Evolutionary conservation across 2,113 vertebrate genomes (phyloP), one percentile per base, ranked within the genome.

Genomic region (Corydoras maculifer): DNA sequence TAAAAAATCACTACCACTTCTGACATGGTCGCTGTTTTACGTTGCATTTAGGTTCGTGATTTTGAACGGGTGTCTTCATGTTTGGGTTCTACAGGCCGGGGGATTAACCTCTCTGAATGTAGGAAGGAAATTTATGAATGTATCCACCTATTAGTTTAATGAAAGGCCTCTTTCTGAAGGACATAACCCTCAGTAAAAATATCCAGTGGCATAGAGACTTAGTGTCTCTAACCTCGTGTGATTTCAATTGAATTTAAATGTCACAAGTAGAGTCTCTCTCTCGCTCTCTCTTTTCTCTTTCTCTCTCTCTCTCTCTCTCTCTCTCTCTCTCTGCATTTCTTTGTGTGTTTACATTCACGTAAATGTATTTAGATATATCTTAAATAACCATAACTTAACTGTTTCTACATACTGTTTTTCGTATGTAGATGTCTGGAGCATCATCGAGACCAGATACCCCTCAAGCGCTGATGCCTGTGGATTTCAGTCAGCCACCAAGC

Each of bases 401-500:
- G 8, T n/a, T 15, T 9, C 2, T 43, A 43, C 62, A 2, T 51
- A n/a, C 55, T 57, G 5, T 68, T 73, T 68, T 8, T 58, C 54
- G 18, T 64, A 65, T 68, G 49, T 82, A 97, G 94, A 81, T 81
- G 50, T 83, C 88, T 69, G 87, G 85, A 29, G 61, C 75, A 32
- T 87, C 89, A 69, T 89, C 87, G 32, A 86, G 87, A 72, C 84
- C 86, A 0, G 69, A 81, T 66, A 89, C 83, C 77, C 90, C 91
- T 69, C 86, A 85, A 48, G 25, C 79, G 35, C 72, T 68, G 70
- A 84, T 84, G 84, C 85, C 3, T 0, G 82, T 71, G 79, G 92
- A 92, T 79, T 94, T 96, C 80, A 88, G 83, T 54, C 78, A 75
- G 35, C 89, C 91, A 6, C 89, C 89, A 70, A 92, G 81, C 68